These are phyloP conservation scores for Nudaria mundana DNA, from an alignment of 2,888 invertebrate genomes.

Conservation along the genomic window DNA sequence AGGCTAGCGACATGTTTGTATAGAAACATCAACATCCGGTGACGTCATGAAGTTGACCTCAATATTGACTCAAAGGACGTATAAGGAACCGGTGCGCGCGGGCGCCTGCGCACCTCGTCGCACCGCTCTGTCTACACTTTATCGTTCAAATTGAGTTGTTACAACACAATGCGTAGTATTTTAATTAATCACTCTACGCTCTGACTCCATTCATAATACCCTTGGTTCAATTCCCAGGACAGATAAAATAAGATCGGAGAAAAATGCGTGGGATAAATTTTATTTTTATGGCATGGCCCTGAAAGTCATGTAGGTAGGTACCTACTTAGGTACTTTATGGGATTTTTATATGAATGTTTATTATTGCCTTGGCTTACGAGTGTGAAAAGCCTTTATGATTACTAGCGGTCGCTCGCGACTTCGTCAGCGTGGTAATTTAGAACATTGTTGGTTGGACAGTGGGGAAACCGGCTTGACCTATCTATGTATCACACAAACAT, in stretches of 20 bases:
- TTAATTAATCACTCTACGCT: slow-evolving; percentile 7
- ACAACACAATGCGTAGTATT: slow-evolving; percentile 6
- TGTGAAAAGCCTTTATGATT: too few relatives aligned
- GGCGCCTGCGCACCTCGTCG: slow-evolving; percentile 14
- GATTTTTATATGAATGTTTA: too few relatives aligned
- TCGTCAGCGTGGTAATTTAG: too few relatives aligned
- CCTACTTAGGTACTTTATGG: too few relatives aligned
- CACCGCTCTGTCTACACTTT: slow-evolving; percentile 10
- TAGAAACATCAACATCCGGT: slow-evolving; percentile 13
- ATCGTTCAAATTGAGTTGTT: slow-evolving; percentile 18
- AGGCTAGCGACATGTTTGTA: too few relatives aligned
- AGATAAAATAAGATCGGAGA: neutral
- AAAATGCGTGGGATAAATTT: neutral
- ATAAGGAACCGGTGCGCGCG: slow-evolving; percentile 29
- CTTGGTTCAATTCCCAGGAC: slow-evolving; percentile 11
- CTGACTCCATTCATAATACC: neutral
- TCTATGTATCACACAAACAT: too few relatives aligned
- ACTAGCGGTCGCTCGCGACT: too few relatives aligned
- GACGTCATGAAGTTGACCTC: slow-evolving; percentile 34
- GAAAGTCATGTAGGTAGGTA: too few relatives aligned
- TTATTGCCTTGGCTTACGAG: too few relatives aligned
- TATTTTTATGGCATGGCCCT: too few relatives aligned
- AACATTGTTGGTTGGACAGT: too few relatives aligned
- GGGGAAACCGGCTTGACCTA: too few relatives aligned
- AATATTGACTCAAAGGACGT: slow-evolving; percentile 48